Percentiles rank a stretch among this genome's conserved stretches.
These are phyloP conservation scores for Drosophila watanabei DNA, from an alignment of 1,140 invertebrate genomes.

Conservation along the genomic window DNA sequence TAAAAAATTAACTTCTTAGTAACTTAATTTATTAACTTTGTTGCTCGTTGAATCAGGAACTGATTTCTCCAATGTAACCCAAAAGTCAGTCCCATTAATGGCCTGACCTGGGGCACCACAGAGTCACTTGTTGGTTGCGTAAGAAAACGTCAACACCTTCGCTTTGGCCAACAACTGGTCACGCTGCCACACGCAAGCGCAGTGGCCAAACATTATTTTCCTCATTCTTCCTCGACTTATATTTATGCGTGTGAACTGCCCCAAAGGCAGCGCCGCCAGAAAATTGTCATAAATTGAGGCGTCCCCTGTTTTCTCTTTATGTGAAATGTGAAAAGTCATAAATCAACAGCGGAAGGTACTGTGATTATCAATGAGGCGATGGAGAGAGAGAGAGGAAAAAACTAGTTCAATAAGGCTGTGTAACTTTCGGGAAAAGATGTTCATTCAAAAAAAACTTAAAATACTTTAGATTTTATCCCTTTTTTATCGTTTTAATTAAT, in stretches of 20 bases:
- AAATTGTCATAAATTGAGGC: slow-evolving; percentile 57
- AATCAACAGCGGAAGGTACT: slow-evolving; percentile 14
- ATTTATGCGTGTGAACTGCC: slow-evolving; percentile 75
- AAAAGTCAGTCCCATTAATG: slow-evolving; percentile 1
- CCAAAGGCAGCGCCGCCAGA: slow-evolving; percentile 9
- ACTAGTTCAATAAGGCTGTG: neutral
- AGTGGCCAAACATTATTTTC: slow-evolving; percentile 24
- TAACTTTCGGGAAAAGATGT: neutral
- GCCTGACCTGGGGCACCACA: slow-evolving; percentile 17
- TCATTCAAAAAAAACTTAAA: neutral
- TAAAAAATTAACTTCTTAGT: neutral
- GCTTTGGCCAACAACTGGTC: slow-evolving; percentile 4
- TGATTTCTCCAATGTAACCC: neutral
- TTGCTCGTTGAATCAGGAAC: neutral
- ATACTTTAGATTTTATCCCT: too few relatives aligned
- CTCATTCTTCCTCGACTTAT: slow-evolving; percentile 64
- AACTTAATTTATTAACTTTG: neutral
- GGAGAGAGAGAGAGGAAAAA: neutral
- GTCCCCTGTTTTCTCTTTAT: slow-evolving; percentile 24
- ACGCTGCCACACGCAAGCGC: slow-evolving; percentile 59
- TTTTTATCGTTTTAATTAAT: neutral
- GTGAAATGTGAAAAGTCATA: slow-evolving; percentile 50
- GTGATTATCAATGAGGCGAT: slow-evolving; percentile 24
- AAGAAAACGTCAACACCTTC: slow-evolving; percentile 32
- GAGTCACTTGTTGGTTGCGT: slow-evolving; percentile 40